Evolutionary conservation across 2,113 vertebrate species (phyloP), one percentile per base, ranked within the genome.

Genomic region (Ursus arctos): DNA sequence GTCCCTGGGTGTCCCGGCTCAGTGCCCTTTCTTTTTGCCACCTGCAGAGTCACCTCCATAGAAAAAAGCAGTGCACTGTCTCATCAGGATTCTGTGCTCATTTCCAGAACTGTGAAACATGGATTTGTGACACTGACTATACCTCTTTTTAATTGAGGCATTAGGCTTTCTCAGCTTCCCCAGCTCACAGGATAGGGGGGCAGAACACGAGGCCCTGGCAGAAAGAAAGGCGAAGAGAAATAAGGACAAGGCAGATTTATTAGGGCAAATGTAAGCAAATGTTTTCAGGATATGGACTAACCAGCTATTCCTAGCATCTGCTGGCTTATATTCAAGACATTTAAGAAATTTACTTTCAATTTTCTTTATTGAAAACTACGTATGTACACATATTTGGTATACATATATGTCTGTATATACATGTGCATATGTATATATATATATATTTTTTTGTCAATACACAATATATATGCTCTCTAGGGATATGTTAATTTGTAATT

Each of bases 331-430:
- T 61, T 74, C 15, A 89, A 67, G 82, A 71, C 13, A 63, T 4
- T 92, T 43, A 16, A 76, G 88, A 80, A 95, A 72, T 51, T 16
- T 36, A 36, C 59, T 31, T 12, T 55, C n/a, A 18, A 3, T 89
- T 94, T 91, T 96, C 61, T 89, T 36, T 76, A 49, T 26, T 21
- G 89, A 22, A 96, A 72, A 92, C 77, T 72, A n/a, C 74, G 33
- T 36, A 65, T 53, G 4, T 6, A 40, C 6, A 49, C 7, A 28
- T 74, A n/a, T 26, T 91, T 84, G 65, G n/a, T 43, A 40, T 74
- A 55, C 22, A 28, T 15, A 19, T 77, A 18, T 80, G 11, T 61
- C 4, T 71, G 9, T 67, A 61, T 26, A 82, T 33, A 67, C 63
- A 33, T 33, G 8, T 40, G 55, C 65, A 36, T 76, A 28, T 5